These are phyloP conservation scores for Sphecodes monilicornis DNA, from an alignment of 2,888 invertebrate species.

Conservation along the genomic window DNA sequence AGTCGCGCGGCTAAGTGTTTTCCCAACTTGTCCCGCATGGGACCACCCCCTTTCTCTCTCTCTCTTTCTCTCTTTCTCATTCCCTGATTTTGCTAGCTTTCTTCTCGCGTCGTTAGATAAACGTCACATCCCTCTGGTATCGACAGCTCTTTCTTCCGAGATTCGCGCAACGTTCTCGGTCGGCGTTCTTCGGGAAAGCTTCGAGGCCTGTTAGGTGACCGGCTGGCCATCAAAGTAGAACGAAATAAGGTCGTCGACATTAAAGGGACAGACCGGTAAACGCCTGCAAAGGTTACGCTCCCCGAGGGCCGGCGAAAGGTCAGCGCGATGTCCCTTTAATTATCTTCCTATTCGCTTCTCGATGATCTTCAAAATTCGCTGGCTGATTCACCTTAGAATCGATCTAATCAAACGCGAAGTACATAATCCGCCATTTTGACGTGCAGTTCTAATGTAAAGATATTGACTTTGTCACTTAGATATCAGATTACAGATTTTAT, in stretches of 20 bases:
- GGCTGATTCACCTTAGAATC: not conserved
- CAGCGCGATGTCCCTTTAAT: constrained; percentile 58
- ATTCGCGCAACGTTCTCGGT: not conserved
- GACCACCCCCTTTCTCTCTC: constrained; percentile 9
- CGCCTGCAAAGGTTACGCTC: constrained; percentile 56
- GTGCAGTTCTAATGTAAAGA: too few relatives aligned
- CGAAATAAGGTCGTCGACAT: constrained; percentile 47
- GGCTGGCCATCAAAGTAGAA: constrained; percentile 16
- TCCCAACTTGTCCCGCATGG: constrained; percentile 69
- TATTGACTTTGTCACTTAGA: too few relatives aligned
- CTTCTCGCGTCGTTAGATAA: constrained; percentile 43
- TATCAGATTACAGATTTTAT: too few relatives aligned
- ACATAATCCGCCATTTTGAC: too few relatives aligned
- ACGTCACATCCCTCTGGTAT: constrained; percentile 60
- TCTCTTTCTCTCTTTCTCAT: not conserved
- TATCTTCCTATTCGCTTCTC: not conserved
- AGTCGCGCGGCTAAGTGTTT: constrained; percentile 72
- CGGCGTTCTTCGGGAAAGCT: not conserved
- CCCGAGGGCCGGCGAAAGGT: constrained; percentile 65
- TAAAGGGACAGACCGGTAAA: constrained; percentile 54
- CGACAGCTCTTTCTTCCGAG: constrained; percentile 56
- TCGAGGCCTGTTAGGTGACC: constrained; percentile 7
- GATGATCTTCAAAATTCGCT: not conserved
- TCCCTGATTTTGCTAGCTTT: not conserved
- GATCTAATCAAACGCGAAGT: not conserved